A percentile compares a stretch with the other conserved stretches of the same genome.
Conservation (phyloP, 2,797 vertebrate genomes). For the Protosalanx chinensis region DNA sequence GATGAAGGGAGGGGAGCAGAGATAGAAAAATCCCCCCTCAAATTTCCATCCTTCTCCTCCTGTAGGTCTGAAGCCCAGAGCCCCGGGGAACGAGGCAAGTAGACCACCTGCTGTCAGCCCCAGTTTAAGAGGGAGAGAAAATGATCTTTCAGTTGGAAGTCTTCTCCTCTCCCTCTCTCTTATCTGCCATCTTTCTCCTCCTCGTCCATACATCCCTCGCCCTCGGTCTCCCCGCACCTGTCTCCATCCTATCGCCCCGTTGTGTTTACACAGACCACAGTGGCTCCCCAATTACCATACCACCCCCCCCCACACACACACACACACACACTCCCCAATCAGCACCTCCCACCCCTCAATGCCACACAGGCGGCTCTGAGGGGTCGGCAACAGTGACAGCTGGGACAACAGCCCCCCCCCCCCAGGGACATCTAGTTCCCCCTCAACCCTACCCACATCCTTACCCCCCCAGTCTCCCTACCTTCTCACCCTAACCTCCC, state of each 20-base stretch:
- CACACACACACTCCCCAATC: background rate
- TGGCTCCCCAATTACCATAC: background rate
- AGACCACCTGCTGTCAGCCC: background rate
- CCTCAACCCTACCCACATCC: background rate
- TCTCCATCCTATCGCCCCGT: background rate
- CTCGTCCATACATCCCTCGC: background rate
- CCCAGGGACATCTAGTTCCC: constrained; percentile 11
- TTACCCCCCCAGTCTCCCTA: background rate
- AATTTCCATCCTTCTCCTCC: background rate
- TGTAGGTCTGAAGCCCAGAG: background rate
- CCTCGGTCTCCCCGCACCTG: background rate
- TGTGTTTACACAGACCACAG: background rate
- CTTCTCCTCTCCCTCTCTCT: background rate
- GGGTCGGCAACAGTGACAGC: constrained; percentile 36
- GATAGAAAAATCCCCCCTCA: background rate
- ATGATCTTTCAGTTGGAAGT: background rate
- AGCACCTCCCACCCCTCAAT: background rate
- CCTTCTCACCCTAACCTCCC: background rate
- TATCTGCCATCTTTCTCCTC: background rate
- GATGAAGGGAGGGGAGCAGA: constrained; percentile 3
- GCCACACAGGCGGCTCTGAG: background rate
- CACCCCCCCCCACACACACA: background rate
- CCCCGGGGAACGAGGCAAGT: no score
- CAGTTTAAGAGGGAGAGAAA: background rate
- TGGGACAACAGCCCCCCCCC: constrained; percentile 18